These are phyloP conservation scores for Grallaria varia DNA, from an alignment of 2,113 vertebrate genomes.

Conservation along the genomic window DNA sequence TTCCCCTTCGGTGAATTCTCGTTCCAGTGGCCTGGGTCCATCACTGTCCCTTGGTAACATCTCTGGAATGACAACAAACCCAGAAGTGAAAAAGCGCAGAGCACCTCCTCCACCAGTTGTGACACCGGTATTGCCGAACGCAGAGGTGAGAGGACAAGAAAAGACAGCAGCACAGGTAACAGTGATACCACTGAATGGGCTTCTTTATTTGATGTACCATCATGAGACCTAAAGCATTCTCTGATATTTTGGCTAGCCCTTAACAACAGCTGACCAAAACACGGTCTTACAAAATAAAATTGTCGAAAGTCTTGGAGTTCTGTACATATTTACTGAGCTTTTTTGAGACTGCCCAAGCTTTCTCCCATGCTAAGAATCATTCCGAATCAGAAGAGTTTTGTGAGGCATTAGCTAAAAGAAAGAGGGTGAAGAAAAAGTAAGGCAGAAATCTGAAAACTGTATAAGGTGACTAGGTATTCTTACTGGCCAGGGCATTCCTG, in stretches of 20 bases:
- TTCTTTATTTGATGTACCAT: background rate
- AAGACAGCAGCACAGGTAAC: conserved; percentile 68
- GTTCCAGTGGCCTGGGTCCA: conserved; percentile 77
- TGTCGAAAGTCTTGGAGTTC: background rate
- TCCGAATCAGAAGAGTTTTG: background rate
- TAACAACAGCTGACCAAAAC: background rate
- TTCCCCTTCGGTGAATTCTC: conserved; percentile 71
- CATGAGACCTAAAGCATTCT: background rate
- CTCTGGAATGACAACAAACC: conserved; percentile 78
- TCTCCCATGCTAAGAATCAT: background rate
- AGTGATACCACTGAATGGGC: background rate
- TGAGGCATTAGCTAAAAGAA: background rate
- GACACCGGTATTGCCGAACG: background rate
- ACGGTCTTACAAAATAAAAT: background rate
- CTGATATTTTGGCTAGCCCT: background rate
- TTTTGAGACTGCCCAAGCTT: background rate
- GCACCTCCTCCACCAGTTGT: conserved; percentile 80
- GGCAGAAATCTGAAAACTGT: background rate
- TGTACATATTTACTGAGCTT: background rate
- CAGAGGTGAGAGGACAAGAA: conserved; percentile 33
- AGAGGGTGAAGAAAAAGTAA: background rate
- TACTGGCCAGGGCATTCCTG: background rate
- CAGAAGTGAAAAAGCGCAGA: conserved; percentile 86
- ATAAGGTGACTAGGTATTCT: background rate
- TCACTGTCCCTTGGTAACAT: conserved; percentile 87